Evolutionary conservation across 2,797 vertebrate genomes (phyloP).

Genomic region (Bradypus variegatus): DNA sequence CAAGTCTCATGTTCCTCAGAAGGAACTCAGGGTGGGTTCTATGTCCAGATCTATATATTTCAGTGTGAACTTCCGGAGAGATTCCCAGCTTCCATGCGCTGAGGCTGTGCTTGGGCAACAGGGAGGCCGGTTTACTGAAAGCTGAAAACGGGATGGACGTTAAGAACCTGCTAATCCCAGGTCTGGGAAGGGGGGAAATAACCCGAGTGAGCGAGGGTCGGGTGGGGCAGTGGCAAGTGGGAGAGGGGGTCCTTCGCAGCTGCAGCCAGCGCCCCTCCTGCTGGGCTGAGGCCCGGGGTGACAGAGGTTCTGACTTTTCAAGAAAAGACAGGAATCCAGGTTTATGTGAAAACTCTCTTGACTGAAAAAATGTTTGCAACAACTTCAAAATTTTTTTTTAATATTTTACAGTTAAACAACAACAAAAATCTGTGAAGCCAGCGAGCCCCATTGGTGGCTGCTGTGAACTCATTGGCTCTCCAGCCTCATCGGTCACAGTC

Average conservation of each 20-base stretch:
- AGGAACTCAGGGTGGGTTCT: slow-evolving; percentile 24
- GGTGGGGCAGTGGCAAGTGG: not conserved
- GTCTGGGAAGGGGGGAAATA: not conserved
- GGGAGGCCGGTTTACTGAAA: not conserved
- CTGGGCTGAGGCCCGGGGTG: not conserved
- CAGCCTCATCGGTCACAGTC: not conserved
- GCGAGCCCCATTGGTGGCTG: not conserved
- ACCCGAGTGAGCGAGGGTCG: not conserved
- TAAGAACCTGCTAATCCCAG: not conserved
- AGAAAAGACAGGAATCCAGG: not conserved
- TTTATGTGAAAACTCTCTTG: not conserved
- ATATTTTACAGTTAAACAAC: not conserved
- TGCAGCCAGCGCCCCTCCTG: not conserved
- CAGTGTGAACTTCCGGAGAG: slow-evolving; percentile 4
- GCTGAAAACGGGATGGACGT: not conserved
- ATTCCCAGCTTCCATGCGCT: not conserved
- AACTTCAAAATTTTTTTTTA: not conserved
- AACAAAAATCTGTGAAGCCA: not conserved
- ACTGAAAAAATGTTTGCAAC: not conserved
- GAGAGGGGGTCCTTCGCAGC: not conserved
- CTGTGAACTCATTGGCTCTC: not conserved
- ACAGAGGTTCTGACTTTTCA: not conserved
- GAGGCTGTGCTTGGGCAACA: not conserved
- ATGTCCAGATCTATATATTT: not conserved
- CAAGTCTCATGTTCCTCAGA: not conserved